Percentiles rank a stretch among this genome's conserved stretches.
Evolutionary conservation across 1,140 invertebrate species (phyloP).

Genomic region (Helicoverpa zea): DNA sequence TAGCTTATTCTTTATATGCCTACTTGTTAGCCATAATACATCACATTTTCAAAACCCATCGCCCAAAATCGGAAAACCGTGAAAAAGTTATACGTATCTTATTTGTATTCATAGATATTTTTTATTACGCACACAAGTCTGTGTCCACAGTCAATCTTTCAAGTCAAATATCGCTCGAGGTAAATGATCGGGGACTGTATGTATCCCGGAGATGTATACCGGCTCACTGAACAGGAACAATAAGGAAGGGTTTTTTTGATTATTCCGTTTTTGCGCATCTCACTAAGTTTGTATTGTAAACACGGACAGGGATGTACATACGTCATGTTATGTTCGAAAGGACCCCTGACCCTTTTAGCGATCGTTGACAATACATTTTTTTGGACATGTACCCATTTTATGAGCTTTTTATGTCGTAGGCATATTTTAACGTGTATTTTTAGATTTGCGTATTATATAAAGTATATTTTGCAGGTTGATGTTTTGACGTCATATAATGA

Average conservation of each 20-base stretch:
- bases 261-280: conserved; percentile 26
- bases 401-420: conserved; percentile 7
- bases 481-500: conserved; percentile 81
- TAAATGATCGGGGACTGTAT: conserved; percentile 32
- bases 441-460: neutral
- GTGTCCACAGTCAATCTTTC: conserved; percentile 37
- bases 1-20: neutral
- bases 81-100: conserved; percentile 10
- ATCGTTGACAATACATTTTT: conserved; percentile 25
- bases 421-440: neutral
- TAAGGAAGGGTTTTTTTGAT: conserved; percentile 47
- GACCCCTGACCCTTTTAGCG: conserved; percentile 15
- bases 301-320: neutral
- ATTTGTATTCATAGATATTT: conserved; percentile 47
- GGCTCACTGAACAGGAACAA: conserved; percentile 36
- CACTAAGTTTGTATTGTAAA: conserved; percentile 40
- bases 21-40: neutral
- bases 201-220: conserved; percentile 24
- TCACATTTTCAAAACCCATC: neutral
- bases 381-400: conserved; percentile 2
- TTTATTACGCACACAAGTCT: conserved; percentile 34
- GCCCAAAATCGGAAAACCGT: neutral
- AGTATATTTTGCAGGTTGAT: conserved; percentile 68
- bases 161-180: conserved; percentile 46
- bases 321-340: conserved; percentile 2